phyloP scores from a whole-genome alignment of 2,113 vertebrate species.

The Mungos mungo region DNA sequence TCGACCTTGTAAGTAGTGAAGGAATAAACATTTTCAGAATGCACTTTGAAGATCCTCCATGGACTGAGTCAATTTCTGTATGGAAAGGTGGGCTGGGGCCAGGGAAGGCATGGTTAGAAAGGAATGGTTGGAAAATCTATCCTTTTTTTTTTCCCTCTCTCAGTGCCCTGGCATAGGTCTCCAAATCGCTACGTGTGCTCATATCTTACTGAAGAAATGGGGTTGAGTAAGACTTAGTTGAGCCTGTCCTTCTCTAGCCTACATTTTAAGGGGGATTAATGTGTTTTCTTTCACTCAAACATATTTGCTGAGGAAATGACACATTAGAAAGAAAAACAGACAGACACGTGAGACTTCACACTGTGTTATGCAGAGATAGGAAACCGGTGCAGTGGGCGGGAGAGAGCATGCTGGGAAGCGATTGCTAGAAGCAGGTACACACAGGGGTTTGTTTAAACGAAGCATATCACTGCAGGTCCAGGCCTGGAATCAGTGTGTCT shows the following conservation, averaged over 20 bases:
- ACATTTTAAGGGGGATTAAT: not conserved
- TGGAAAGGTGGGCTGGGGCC: not conserved
- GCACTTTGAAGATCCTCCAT: not conserved
- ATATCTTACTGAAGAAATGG: not conserved
- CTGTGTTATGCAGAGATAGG: not conserved
- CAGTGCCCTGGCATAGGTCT: not conserved
- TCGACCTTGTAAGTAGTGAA: not conserved
- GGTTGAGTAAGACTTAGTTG: not conserved
- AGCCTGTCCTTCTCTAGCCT: not conserved
- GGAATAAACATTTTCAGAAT: not conserved
- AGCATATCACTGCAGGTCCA: not conserved
- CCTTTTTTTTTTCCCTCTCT: not conserved
- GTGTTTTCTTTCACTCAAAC: not conserved
- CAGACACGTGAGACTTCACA: not conserved
- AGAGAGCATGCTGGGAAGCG: accelerated
- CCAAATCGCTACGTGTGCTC: not conserved
- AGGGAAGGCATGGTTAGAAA: not conserved
- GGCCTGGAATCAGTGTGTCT: not conserved
- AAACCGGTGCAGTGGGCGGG: not conserved
- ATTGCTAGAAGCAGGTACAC: not conserved
- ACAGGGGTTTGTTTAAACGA: not conserved
- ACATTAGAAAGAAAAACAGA: not conserved
- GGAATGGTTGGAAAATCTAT: not conserved
- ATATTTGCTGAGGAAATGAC: not conserved
- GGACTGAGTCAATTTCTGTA: not conserved